Evolutionary conservation across 2,797 vertebrate species (phyloP).

Genomic region (Micromesistius poutassou): DNA sequence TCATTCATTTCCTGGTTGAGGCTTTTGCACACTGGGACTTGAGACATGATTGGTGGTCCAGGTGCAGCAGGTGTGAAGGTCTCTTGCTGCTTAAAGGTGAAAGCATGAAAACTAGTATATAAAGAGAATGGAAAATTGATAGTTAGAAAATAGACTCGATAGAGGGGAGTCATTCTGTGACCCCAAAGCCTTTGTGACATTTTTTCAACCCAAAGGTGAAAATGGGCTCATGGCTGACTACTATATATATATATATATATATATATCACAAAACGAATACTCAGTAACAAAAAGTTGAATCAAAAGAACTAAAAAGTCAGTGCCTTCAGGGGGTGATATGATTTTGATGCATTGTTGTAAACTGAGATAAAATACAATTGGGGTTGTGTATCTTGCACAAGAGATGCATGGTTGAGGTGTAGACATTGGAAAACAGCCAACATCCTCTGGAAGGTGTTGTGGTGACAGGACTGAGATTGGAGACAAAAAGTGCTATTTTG

Average conservation of each 20-base stretch:
- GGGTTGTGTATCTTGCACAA: constrained; percentile 2
- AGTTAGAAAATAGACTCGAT: neutral
- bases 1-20: neutral
- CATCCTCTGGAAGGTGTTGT: neutral
- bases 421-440: constrained; percentile 8
- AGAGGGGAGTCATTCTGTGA: neutral
- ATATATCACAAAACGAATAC: neutral
- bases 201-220: neutral
- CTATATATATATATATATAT: neutral
- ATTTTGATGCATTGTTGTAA: neutral
- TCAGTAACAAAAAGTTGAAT: constrained; percentile 5
- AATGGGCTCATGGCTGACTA: neutral
- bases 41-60: neutral
- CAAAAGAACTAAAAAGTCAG: neutral
- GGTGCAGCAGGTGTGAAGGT: neutral
- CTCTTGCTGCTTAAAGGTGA: neutral
- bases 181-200: no score
- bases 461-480: neutral
- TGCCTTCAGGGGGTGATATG: neutral
- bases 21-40: neutral
- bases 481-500: neutral
- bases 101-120: neutral
- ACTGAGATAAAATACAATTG: neutral
- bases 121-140: neutral
- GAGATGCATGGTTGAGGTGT: neutral